phyloP scores from a whole-genome alignment of 2,797 vertebrate genomes.

The Sebastes oblongus region DNA sequence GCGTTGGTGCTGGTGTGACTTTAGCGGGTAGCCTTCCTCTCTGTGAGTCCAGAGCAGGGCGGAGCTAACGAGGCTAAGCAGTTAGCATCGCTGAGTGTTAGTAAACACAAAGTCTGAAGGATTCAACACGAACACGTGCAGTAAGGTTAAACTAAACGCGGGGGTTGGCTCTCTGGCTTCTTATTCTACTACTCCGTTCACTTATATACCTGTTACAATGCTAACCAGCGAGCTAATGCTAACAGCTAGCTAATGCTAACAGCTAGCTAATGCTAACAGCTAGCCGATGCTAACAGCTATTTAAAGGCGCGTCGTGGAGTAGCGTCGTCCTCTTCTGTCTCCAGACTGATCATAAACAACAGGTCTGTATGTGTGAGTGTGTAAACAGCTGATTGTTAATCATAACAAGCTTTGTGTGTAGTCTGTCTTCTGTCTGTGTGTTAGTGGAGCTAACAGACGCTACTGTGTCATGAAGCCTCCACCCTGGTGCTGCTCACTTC shows the following conservation, averaged over 20 bases:
- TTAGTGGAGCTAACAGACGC: neutral
- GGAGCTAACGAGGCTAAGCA: constrained; percentile 5
- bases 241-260: constrained; percentile 23
- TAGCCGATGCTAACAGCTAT: too few species aligned
- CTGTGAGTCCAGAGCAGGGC: neutral
- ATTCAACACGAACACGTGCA: neutral
- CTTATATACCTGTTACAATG: neutral
- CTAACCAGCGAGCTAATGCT: constrained; percentile 1
- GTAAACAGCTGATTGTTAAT: too few species aligned
- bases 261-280: neutral
- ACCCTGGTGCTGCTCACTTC: neutral
- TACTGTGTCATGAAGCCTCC: neutral
- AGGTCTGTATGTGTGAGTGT: constrained; percentile 12
- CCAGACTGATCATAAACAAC: neutral
- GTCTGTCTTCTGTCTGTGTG: neutral
- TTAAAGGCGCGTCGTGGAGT: neutral
- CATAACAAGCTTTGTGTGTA: accelerated
- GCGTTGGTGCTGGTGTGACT: constrained; percentile 1
- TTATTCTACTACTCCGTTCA: neutral
- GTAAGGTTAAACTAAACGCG: accelerated
- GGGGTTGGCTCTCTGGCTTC: neutral
- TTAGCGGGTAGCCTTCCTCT: neutral
- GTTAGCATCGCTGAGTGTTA: neutral
- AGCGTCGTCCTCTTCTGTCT: neutral
- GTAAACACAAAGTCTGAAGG: neutral